These are phyloP conservation scores for Arothron firmamentum DNA, from an alignment of 2,113 vertebrate genomes.

Conservation along the genomic window DNA sequence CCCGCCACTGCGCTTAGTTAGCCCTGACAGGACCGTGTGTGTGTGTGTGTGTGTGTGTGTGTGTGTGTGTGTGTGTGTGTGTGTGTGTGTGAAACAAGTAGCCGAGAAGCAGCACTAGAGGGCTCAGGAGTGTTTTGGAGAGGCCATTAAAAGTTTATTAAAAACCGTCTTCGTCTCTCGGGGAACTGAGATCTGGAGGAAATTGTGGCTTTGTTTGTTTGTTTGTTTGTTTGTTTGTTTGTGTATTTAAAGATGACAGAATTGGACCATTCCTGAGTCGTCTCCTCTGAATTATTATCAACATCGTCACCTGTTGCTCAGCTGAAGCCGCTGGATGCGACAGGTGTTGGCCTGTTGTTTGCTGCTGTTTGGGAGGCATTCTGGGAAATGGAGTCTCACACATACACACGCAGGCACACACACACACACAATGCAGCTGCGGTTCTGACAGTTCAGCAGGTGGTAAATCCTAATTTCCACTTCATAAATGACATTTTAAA, in stretches of 20 bases:
- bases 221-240: constrained; percentile 5
- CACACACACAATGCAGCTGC: no score
- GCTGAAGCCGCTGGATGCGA: no score
- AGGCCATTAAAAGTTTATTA: constrained; percentile 83
- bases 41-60: constrained; percentile 59
- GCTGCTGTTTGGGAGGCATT: background rate
- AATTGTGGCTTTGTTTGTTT: constrained; percentile 6
- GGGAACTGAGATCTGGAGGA: constrained; percentile 27
- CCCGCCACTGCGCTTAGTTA: constrained; percentile 76
- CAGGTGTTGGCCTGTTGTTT: background rate
- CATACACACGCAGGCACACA: background rate
- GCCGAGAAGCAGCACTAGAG: constrained; percentile 70
- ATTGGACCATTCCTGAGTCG: background rate
- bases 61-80: constrained; percentile 46
- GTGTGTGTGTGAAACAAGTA: constrained; percentile 25
- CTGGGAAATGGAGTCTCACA: constrained; percentile 2
- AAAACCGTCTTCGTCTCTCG: constrained; percentile 56
- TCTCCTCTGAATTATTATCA: background rate
- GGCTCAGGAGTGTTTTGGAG: constrained; percentile 70
- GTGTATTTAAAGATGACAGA: background rate
- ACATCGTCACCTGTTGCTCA: background rate
- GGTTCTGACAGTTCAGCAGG: no score
- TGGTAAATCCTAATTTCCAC: no score
- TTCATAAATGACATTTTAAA: no score
- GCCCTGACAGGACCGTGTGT: constrained; percentile 81